Conservation (phyloP, 2,888 invertebrate genomes). For the Cistogaster globosa region DNA sequence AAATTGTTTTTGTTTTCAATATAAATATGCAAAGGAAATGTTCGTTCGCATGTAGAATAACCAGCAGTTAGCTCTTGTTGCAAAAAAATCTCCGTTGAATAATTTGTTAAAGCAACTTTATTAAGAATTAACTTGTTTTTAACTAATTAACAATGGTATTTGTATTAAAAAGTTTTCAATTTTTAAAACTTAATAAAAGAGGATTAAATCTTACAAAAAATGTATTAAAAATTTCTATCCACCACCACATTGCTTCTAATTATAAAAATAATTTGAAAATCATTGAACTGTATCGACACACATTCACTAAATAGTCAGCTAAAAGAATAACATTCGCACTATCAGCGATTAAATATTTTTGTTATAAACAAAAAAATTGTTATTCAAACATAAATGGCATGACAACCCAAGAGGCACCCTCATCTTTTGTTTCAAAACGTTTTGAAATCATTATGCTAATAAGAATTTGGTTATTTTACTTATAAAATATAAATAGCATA, state of each 20-base stretch:
- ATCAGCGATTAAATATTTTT: conserved; percentile 34
- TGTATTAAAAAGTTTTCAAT: not conserved
- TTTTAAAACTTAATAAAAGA: conserved; percentile 13
- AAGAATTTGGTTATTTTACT: conserved; percentile 49
- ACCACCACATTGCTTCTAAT: conserved; percentile 52
- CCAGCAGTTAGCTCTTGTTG: too few species aligned
- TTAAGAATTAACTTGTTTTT: too few species aligned
- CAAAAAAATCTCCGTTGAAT: too few species aligned
- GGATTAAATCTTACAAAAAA: conserved; percentile 22
- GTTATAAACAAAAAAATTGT: conserved; percentile 27
- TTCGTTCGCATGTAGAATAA: too few species aligned
- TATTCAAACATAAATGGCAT: conserved; percentile 31
- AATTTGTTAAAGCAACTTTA: too few species aligned
- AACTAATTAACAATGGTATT: too few species aligned
- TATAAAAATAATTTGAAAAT: conserved; percentile 32
- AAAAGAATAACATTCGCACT: conserved; percentile 69
- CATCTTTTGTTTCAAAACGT: conserved; percentile 42
- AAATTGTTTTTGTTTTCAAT: too few species aligned
- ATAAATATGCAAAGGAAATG: too few species aligned
- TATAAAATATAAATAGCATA: conserved; percentile 23
- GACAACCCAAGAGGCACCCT: conserved; percentile 64
- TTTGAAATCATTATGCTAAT: conserved; percentile 66
- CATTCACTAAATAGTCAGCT: conserved; percentile 21
- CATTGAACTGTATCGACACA: conserved; percentile 55
- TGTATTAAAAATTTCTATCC: conserved; percentile 9